Conservation (phyloP, 2,888 invertebrate species). For the Liopterus haemorrhoidalis region DNA sequence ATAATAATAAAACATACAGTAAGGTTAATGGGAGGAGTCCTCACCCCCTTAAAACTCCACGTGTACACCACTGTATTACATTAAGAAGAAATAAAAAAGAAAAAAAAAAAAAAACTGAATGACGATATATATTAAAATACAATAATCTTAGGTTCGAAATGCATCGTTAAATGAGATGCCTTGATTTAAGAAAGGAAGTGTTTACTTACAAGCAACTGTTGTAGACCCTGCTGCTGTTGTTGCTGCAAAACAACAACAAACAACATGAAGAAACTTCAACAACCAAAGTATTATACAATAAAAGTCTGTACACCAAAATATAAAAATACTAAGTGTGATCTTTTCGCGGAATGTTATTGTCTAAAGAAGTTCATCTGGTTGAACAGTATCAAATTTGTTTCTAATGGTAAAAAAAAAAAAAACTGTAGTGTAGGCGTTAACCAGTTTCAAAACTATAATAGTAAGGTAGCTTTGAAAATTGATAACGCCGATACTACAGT, state of each 20-base stretch:
- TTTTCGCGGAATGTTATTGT: too few species aligned
- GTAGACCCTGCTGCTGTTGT: conserved; percentile 87
- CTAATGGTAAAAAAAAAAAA: too few species aligned
- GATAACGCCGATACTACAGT: too few species aligned
- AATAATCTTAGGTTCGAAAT: conserved; percentile 3
- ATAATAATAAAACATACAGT: conserved; percentile 1
- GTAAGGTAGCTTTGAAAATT: too few species aligned
- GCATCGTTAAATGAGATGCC: conserved; percentile 1
- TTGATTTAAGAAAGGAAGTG: too few species aligned
- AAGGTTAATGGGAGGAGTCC: neutral
- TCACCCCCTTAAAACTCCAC: neutral
- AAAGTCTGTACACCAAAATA: conserved; percentile 35
- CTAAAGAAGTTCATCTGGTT: too few species aligned
- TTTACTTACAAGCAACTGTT: conserved; percentile 87
- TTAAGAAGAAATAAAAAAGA: conserved; percentile 5
- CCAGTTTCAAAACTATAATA: too few species aligned
- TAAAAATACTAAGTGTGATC: too few species aligned
- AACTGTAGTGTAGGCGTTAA: too few species aligned
- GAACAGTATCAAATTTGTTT: too few species aligned
- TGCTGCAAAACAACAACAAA: conserved; percentile 61
- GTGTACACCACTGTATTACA: neutral
- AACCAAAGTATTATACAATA: conserved; percentile 31
- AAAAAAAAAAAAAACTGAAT: conserved; percentile 4
- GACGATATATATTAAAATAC: conserved; percentile 12
- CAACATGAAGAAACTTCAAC: conserved; percentile 32